Conservation (phyloP, 2,113 vertebrate genomes). For the Otocyon megalotis region DNA sequence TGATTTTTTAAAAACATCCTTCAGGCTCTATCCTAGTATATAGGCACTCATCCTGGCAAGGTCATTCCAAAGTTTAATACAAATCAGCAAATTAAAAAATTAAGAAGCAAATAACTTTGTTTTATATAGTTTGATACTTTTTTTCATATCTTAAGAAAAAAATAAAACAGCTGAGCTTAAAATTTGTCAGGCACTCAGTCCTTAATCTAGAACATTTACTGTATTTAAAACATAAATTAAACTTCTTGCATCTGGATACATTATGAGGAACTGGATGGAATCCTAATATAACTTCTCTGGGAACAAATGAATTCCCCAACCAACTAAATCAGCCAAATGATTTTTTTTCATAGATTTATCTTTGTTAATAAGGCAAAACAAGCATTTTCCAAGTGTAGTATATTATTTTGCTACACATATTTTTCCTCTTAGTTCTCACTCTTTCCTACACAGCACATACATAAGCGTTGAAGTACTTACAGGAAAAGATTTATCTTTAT, state of each 20-base stretch:
- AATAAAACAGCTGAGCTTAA: constrained; percentile 64
- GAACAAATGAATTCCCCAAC: constrained; percentile 57
- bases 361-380: constrained; percentile 65
- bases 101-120: constrained; percentile 43
- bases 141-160: background rate
- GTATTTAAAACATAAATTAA: constrained; percentile 72
- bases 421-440: background rate
- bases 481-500: background rate
- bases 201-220: constrained; percentile 71
- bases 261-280: constrained; percentile 34
- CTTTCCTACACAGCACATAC: background rate
- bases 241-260: constrained; percentile 67
- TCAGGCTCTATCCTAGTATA: background rate
- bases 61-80: background rate
- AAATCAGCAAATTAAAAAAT: constrained; percentile 54
- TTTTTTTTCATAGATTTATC: constrained; percentile 60
- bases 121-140: constrained; percentile 22
- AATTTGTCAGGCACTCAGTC: constrained; percentile 38
- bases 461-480: background rate
- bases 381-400: constrained; percentile 57
- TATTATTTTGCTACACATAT: background rate
- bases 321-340: constrained; percentile 66
- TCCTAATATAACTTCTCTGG: constrained; percentile 18
- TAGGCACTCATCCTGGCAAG: background rate
- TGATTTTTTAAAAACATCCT: constrained; percentile 4